These are phyloP conservation scores for Aotus griseimembra DNA, from an alignment of 2,797 vertebrate genomes.

Conservation along the genomic window DNA sequence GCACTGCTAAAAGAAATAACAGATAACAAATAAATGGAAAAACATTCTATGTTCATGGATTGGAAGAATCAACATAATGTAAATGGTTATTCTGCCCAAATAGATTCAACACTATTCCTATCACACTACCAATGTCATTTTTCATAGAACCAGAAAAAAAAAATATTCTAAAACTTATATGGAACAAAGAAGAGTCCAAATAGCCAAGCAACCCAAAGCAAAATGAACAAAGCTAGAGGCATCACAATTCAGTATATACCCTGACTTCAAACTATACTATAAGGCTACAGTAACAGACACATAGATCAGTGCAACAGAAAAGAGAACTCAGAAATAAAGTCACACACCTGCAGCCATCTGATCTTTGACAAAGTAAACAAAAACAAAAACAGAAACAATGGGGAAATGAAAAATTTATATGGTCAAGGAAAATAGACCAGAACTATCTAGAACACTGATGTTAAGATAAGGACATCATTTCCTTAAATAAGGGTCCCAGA, in stretches of 20 bases:
- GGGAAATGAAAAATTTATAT: background rate
- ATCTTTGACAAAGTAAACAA: background rate
- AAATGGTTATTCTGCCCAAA: too few relatives aligned
- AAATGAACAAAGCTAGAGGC: too few relatives aligned
- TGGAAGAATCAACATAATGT: too few relatives aligned
- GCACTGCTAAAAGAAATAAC: too few relatives aligned
- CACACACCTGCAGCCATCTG: background rate
- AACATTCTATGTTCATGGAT: too few relatives aligned
- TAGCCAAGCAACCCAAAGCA: too few relatives aligned
- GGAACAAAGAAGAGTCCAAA: too few relatives aligned
- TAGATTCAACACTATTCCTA: too few relatives aligned
- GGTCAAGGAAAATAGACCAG: background rate
- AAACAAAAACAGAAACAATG: too few relatives aligned
- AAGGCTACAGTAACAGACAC: background rate
- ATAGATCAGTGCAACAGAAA: background rate
- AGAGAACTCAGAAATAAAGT: background rate
- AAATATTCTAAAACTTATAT: background rate
- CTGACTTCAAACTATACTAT: too few relatives aligned
- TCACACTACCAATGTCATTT: background rate
- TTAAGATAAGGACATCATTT: constrained; percentile 15
- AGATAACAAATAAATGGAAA: too few relatives aligned
- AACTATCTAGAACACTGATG: background rate
- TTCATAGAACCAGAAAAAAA: background rate
- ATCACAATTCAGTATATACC: too few relatives aligned
- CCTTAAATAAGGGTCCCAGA: background rate